Base-by-base conservation (phyloP, 2,113 vertebrate species). In the Anseranas semipalmata region DNA sequence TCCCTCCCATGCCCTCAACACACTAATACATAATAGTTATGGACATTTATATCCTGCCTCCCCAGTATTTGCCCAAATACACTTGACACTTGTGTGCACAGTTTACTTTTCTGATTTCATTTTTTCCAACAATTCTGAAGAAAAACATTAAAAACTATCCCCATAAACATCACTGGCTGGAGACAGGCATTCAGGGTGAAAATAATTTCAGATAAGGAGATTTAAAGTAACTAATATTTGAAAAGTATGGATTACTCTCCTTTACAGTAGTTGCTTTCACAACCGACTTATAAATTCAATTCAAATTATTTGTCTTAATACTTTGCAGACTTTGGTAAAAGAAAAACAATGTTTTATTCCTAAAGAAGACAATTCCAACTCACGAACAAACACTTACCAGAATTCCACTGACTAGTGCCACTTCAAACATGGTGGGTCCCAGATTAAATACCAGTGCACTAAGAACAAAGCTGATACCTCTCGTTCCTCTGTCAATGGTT, bases 381-480 rank as follows among this genome's bases (percentile, higher is more conserved):
- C 0, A 15, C 2, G 33, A 48, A 37, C 39, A 91, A 77, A 33
- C 96, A 97, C 98, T 98, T 96, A 99, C 99, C 98, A 99, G 98
- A 95, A 99, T 98, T 59, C 98, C 97, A 95, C 99, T 99, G 97
- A 99, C 99, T 20, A 99, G 99, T 9, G 95, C 97, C 98, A 99
- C 99, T 94, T 99, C 99, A 59, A 99, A 99, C 89, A 99, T 95
- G 0, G 99, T 99, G 90, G 99, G 99, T n/a, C 99, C 99, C 82
- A 99, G 98, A 95, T 99, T 99, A 96, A 99, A 99, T 52, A 99
- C 98, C 9, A 99, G 97, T 12, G 99, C 99, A 24, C 99, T 99
- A 66, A 99, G 98, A 87, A 99, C 98, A 95, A 99, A 99, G 89
- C 99, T 99, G 97, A 99, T 99, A 92, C 99, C 99, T 72, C 99